These are phyloP conservation scores for Canis aureus DNA, from an alignment of 2,113 vertebrate genomes.

Conservation along the genomic window DNA sequence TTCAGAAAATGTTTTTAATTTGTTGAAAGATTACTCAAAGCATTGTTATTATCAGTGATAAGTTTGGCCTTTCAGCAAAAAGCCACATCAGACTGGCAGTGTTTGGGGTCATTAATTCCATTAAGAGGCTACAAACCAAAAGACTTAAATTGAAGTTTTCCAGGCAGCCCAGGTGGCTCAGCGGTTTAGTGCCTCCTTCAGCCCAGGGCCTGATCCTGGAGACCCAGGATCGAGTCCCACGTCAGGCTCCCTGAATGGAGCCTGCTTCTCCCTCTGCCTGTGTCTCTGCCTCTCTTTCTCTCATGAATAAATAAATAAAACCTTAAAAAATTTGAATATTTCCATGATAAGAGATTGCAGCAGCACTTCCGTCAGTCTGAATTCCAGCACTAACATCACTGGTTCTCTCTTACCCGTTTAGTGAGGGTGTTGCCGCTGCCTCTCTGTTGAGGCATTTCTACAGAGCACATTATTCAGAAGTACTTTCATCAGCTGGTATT, in stretches of 20 bases:
- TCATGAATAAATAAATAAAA: too few relatives aligned
- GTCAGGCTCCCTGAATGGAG: too few relatives aligned
- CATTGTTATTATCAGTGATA: background rate
- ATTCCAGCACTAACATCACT: background rate
- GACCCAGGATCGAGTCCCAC: too few relatives aligned
- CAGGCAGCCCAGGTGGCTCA: too few relatives aligned
- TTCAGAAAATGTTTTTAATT: background rate
- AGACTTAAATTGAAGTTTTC: constrained; percentile 24
- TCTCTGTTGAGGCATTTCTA: constrained; percentile 93
- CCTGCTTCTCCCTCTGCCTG: too few relatives aligned
- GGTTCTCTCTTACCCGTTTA: constrained; percentile 70
- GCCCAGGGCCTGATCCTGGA: too few relatives aligned
- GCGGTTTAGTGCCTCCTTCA: too few relatives aligned
- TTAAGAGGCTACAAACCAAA: background rate
- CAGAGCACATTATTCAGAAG: constrained; percentile 91
- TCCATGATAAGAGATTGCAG: background rate
- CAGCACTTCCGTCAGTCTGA: background rate
- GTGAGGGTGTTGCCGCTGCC: constrained; percentile 90
- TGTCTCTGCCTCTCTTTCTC: too few relatives aligned
- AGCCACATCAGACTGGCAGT: background rate
- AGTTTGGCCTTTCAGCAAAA: background rate
- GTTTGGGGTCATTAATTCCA: background rate
- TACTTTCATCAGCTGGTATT: constrained; percentile 91
- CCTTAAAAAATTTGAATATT: background rate
- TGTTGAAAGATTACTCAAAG: background rate